phyloP scores from a whole-genome alignment of 2,888 invertebrate genomes.

The Diarsia dahlii region DNA sequence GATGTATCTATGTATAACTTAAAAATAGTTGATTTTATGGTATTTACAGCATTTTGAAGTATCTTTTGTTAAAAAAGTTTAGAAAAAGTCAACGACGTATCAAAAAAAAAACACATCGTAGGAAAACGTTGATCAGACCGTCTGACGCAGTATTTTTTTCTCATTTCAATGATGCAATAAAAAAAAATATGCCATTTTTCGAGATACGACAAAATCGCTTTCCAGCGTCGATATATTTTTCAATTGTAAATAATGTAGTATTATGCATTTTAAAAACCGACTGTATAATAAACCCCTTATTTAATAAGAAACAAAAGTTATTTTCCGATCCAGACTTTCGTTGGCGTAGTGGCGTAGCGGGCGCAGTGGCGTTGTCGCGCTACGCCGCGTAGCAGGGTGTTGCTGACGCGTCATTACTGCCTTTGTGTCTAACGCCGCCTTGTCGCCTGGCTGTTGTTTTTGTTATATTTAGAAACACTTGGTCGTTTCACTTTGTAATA shows the following conservation, averaged over 20 bases:
- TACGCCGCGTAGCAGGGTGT: slow-evolving; percentile 47
- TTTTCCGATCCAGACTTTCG: slow-evolving; percentile 21
- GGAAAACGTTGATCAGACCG: too few species aligned
- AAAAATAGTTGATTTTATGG: too few species aligned
- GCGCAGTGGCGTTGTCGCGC: slow-evolving; percentile 38
- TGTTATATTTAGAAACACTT: slow-evolving; percentile 52
- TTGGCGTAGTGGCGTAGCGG: slow-evolving; percentile 10
- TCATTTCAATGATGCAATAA: too few species aligned
- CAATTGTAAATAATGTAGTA: neutral
- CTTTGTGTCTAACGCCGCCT: slow-evolving; percentile 53
- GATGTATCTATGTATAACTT: too few species aligned
- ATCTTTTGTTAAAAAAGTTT: too few species aligned
- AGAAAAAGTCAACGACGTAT: too few species aligned
- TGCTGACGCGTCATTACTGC: slow-evolving; percentile 65
- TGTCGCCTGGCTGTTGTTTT: slow-evolving; percentile 41
- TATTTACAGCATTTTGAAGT: too few species aligned
- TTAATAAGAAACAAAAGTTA: slow-evolving; percentile 27
- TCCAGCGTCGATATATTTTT: too few species aligned
- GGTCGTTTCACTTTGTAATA: slow-evolving; percentile 35
- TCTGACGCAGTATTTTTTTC: too few species aligned
- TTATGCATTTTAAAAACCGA: neutral
- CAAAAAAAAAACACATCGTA: too few species aligned
- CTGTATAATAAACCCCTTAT: slow-evolving; percentile 5
- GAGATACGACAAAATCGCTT: too few species aligned
- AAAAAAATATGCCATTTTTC: too few species aligned